Base-by-base conservation (phyloP, 2,888 invertebrate genomes). In the Mythimna loreyi region DNA sequence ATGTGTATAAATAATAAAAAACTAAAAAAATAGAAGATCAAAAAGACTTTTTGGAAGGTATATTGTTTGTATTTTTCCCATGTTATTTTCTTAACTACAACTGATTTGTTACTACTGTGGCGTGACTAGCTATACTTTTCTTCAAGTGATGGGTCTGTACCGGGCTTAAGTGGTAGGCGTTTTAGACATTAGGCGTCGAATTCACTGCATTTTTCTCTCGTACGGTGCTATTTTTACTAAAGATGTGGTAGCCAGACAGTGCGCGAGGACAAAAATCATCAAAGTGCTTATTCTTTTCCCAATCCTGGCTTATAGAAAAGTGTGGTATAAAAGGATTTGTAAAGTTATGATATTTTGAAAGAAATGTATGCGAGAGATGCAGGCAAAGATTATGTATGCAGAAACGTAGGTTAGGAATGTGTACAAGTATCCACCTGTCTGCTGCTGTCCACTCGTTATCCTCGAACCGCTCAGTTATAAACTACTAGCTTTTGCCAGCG, bases 131-230 rank as follows among this genome's bases (percentile, higher is more conserved):
- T 21, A 7, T n/a, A 49, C 11, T 28, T 36, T 50, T 25, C 5
- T 59, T 45, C 11, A 36, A 62, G 58, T 59, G 4, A 16, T 16
- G 23, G 25, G 36, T 56, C 36, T 50, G 25, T 43, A 64, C n/a
- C 2, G 19, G n/a, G 13, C 6, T 28, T 60, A 64, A 72, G 28
- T 36, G 45, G 33, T 66, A 45, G 64, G 61, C 53, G 45, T 30
- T 58, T 40, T 11, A 47, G 30, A 58, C 33, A 52, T 21, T 9
- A 62, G n/a, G 13, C n/a, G 28, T 61, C 53, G 43, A 59, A 61
- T n/a, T 40, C 25, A 28, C 43, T 55, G 53, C 64, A 55, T 58
- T 80, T 21, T 30, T 1, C 7, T 55, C 47, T 49, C 56, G 19
- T 60, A 52, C 8, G 1, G 6, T 43, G 6, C 19, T 43, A 19